Percentiles rank a stretch among this genome's conserved stretches.
phyloP scores from a whole-genome alignment of 2,888 invertebrate species.

The Lithosia quadra region DNA sequence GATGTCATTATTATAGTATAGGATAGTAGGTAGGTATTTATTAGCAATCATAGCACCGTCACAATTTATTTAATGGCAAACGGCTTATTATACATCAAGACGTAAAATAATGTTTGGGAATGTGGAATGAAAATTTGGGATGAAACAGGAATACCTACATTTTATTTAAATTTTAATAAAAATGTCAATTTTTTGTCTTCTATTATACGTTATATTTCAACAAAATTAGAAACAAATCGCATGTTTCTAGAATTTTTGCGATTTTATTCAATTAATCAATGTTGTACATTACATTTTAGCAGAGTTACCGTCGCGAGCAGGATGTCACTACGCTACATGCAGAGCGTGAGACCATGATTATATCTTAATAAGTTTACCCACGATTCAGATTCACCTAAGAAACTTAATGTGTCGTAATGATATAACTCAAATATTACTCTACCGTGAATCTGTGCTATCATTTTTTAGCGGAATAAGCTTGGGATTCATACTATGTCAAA shows the following conservation, averaged over 20 bases:
- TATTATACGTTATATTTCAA: no score
- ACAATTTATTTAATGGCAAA: no score
- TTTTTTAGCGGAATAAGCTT: neutral
- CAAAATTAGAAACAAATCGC: no score
- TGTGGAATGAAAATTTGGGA: no score
- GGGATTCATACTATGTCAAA: neutral
- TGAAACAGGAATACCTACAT: no score
- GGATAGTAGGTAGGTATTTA: no score
- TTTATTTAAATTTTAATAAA: no score
- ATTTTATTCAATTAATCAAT: constrained; percentile 31
- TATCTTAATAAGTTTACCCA: constrained; percentile 57
- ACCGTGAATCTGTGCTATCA: constrained; percentile 23
- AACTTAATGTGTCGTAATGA: constrained; percentile 46
- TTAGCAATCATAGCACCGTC: no score
- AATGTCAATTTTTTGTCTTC: no score
- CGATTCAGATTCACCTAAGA: constrained; percentile 51
- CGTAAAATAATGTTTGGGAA: no score
- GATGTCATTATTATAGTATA: neutral
- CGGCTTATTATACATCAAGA: no score
- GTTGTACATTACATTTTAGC: constrained; percentile 42
- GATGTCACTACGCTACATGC: constrained; percentile 50
- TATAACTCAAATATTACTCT: constrained; percentile 26
- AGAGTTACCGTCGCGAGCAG: constrained; percentile 42
- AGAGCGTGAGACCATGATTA: constrained; percentile 52
- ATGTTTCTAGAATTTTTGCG: neutral